Evolutionary conservation across 2,888 invertebrate species (phyloP).

Genomic region (Girardia tigrina): DNA sequence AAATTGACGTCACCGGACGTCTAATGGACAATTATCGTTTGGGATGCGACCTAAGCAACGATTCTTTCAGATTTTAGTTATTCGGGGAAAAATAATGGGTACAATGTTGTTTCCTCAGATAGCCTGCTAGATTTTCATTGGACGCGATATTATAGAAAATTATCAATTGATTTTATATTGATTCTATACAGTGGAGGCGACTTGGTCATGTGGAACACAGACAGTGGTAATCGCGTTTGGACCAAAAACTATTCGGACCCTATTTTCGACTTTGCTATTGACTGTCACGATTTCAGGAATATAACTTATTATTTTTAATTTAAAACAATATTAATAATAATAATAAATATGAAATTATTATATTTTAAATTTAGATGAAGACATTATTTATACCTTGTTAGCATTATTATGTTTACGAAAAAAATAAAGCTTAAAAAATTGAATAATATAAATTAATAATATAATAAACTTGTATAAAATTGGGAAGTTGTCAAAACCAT

Average conservation of each 20-base stretch:
- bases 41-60: constrained; percentile 54
- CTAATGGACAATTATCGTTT: constrained; percentile 54
- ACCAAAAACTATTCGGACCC: constrained; percentile 55
- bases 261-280: constrained; percentile 53
- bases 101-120: too few species aligned
- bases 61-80: constrained; percentile 53
- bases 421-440: too few species aligned
- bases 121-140: constrained; percentile 56
- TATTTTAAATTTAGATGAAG: too few species aligned
- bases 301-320: constrained; percentile 54
- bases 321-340: too few species aligned
- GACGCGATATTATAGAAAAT: constrained; percentile 54
- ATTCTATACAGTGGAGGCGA: constrained; percentile 50
- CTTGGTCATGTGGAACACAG: constrained; percentile 55
- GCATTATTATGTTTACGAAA: too few species aligned
- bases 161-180: constrained; percentile 52
- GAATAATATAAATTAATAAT: too few species aligned
- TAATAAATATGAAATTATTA: too few species aligned
- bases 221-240: constrained; percentile 55
- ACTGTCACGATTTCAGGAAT: constrained; percentile 53
- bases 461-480: too few species aligned
- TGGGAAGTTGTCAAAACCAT: too few species aligned
- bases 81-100: constrained; percentile 52
- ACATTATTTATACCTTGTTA: too few species aligned
- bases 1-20: constrained; percentile 54